Base-by-base conservation (phyloP, 2,888 invertebrate species). In the Andricus quercusramuli region DNA sequence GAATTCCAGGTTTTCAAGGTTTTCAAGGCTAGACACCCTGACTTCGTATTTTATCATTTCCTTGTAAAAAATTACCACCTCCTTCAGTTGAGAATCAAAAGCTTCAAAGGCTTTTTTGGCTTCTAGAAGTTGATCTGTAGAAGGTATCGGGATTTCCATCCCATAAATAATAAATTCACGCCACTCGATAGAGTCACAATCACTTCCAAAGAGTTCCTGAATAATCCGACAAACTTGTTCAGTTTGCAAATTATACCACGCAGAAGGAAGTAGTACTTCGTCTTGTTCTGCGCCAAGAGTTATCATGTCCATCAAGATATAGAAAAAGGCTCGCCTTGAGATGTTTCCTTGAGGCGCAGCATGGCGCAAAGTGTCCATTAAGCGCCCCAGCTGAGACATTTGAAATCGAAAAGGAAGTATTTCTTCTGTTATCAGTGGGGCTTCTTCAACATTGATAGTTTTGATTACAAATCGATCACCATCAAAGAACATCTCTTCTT, bases 131-230 rank as follows among this genome's bases (percentile, higher is more conserved):
- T 96, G 94, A 3, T 93, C 93, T 51, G 94, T 90, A 0, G 91
- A 93, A 0, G 96, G 96, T 89, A 93, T 94, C 66, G 93, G 91
- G 15, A 95, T 88, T 85, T 94, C 93, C 51, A 95, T 89, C 87
- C 94, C 95, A 87, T 94, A 94, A 83, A 96, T 93, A 17, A 96
- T 91, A 86, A 96, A 96, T 89, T 96, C 95, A 86, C 94, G 94
- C 96, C 96, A 96, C 86, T 95, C 94, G 15, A 95, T 87, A 83
- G 94, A 94, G 15, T 93, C 94, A 0, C 93, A 64, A 29, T 64
- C 93, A 67, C 94, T 93, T 0, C 95, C 95, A 88, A 94, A 96
- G 22, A 95, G 82, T 56, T 90, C 85, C 77, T 89, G 89, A 0
- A 94, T 93, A 59, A 95, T 85, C 84, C 92, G 93, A 1, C 93